Evolutionary conservation across 1,140 invertebrate species (phyloP).

Genomic region (Cydia amplana): DNA sequence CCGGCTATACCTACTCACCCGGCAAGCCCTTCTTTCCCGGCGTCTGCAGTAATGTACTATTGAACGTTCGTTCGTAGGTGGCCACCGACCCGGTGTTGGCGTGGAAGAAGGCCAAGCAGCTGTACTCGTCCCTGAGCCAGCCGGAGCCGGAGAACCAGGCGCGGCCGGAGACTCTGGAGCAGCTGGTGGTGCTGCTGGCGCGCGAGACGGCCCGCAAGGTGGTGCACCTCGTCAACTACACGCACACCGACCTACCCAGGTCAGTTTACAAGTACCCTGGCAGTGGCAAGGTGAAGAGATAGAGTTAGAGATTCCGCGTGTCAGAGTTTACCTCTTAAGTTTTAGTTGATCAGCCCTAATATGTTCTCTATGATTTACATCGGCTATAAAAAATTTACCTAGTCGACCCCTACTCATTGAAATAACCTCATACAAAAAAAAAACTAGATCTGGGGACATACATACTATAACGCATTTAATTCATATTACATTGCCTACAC

Average conservation of each 20-base stretch:
- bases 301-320: no score
- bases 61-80: no score
- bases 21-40: no score
- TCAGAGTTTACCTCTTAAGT: no score
- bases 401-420: no score
- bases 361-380: no score
- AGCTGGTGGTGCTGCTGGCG: constrained; percentile 86
- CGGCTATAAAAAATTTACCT: constrained; percentile 42
- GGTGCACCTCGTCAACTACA: constrained; percentile 88
- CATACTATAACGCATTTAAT: not conserved
- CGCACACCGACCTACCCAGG: constrained; percentile 81
- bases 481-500: not conserved
- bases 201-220: constrained; percentile 86
- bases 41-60: no score
- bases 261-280: constrained; percentile 71
- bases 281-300: no score
- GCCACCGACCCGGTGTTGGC: constrained; percentile 88
- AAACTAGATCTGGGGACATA: no score
- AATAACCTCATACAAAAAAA: no score
- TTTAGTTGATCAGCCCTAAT: no score
- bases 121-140: constrained; percentile 85
- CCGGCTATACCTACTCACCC: no score
- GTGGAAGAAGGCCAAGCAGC: constrained; percentile 84
- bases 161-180: constrained; percentile 86
- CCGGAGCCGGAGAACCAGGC: constrained; percentile 91